Conservation (phyloP, 2,797 vertebrate genomes). For the Cyprinella venusta region DNA sequence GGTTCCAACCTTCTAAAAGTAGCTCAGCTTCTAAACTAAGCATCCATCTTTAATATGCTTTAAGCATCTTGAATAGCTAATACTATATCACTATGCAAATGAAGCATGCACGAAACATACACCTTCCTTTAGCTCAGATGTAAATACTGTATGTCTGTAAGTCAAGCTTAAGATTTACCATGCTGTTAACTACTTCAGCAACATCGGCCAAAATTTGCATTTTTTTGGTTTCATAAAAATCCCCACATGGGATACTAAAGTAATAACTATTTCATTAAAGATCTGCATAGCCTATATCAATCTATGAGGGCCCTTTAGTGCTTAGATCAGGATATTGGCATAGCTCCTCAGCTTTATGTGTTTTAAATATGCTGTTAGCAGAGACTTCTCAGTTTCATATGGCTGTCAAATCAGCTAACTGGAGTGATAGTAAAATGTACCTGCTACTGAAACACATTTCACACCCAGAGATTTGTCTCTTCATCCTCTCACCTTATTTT, state of each 20-base stretch:
- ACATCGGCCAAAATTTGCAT: slow-evolving; percentile 19
- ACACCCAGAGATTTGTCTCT: slow-evolving; percentile 13
- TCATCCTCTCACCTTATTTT: background rate
- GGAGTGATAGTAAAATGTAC: slow-evolving; percentile 39
- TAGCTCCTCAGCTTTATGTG: slow-evolving; percentile 41
- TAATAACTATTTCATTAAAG: slow-evolving; percentile 52
- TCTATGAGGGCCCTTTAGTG: slow-evolving; percentile 41
- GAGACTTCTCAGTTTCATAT: slow-evolving; percentile 24
- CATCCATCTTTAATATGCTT: background rate
- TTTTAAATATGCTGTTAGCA: slow-evolving; percentile 22
- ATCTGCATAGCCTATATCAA: slow-evolving; percentile 41
- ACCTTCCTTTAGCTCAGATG: background rate
- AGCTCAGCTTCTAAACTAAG: background rate
- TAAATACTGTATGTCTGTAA: slow-evolving; percentile 6
- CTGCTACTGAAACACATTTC: slow-evolving; percentile 16
- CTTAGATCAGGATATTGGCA: slow-evolving; percentile 56
- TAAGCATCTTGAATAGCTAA: background rate
- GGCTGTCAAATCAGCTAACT: slow-evolving; percentile 41
- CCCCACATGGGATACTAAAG: slow-evolving; percentile 44
- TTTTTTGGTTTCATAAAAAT: slow-evolving; percentile 50
- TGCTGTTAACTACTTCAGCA: slow-evolving; percentile 28
- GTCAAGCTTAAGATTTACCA: slow-evolving; percentile 1
- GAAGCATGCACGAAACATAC: background rate
- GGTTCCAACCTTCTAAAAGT: background rate
- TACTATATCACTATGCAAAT: background rate